Conservation (phyloP, 2,888 invertebrate genomes). For the Prostheceraeus crozeri region DNA sequence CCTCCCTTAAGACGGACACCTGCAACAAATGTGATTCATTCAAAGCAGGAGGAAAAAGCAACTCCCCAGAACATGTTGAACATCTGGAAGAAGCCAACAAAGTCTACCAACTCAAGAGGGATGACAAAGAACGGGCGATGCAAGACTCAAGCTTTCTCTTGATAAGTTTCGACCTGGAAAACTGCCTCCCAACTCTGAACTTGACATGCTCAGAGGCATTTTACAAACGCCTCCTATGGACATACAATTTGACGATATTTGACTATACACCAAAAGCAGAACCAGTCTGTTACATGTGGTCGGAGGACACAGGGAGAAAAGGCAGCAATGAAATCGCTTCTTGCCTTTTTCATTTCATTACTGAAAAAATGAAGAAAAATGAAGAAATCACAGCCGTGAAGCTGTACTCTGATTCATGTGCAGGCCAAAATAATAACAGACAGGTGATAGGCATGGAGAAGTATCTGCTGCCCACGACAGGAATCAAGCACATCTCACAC, state of each 20-base stretch:
- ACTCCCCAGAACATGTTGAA: constrained; percentile 21
- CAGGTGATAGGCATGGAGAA: constrained; percentile 21
- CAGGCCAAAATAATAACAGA: constrained; percentile 28
- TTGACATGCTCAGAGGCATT: constrained; percentile 18
- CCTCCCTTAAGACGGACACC: constrained; percentile 22
- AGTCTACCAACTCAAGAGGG: constrained; percentile 11
- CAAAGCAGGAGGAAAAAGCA: constrained; percentile 1
- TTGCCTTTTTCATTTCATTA: constrained; percentile 9
- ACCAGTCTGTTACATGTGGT: not conserved
- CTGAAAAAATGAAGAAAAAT: not conserved
- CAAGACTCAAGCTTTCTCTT: constrained; percentile 1
- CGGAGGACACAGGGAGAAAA: not conserved
- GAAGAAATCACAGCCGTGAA: not conserved
- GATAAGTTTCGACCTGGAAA: constrained; percentile 24
- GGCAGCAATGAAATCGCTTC: constrained; percentile 25
- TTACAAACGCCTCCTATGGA: constrained; percentile 12
- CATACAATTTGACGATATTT: constrained; percentile 18
- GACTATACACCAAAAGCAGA: constrained; percentile 10
- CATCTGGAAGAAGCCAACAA: constrained; percentile 5
- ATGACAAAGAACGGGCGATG: constrained; percentile 19
- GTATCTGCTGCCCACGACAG: constrained; percentile 17
- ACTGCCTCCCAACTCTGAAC: constrained; percentile 23
- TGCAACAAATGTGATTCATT: constrained; percentile 21
- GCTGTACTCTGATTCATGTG: constrained; percentile 24
- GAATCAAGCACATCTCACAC: constrained; percentile 10